phyloP scores from a whole-genome alignment of 1,140 invertebrate species.

The Bombus haemorrhoidalis region DNA sequence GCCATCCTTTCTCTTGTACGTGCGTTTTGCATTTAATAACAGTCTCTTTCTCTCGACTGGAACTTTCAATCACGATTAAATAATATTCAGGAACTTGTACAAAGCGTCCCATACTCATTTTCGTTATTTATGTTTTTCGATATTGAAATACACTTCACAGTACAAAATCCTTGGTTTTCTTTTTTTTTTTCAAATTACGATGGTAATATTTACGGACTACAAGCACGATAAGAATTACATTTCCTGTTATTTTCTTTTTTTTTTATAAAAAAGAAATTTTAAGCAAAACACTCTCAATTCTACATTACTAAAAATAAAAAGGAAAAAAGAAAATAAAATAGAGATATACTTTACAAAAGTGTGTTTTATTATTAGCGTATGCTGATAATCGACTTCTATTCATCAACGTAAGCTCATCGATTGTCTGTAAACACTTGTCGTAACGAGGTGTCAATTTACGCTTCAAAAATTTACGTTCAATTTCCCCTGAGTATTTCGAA shows the following conservation, averaged over 20 bases:
- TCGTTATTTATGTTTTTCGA: not conserved
- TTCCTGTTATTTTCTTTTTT: too few species aligned
- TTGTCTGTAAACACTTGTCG: not conserved
- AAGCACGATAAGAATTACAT: too few species aligned
- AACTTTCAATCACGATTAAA: not conserved
- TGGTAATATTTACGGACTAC: not conserved
- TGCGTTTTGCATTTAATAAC: conserved; percentile 4
- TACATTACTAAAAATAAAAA: not conserved
- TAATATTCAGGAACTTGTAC: not conserved
- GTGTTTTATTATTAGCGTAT: not conserved
- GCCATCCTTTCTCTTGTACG: not conserved
- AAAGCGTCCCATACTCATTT: not conserved
- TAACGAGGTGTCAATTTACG: not conserved
- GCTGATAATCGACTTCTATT: not conserved
- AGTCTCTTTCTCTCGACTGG: not conserved
- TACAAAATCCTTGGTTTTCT: too few species aligned
- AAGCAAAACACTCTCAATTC: too few species aligned
- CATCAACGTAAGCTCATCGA: not conserved
- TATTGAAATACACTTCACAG: too few species aligned
- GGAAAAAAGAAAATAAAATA: not conserved
- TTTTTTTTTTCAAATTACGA: not conserved
- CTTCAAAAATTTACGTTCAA: not conserved
- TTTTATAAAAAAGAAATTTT: too few species aligned
- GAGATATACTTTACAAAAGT: not conserved
- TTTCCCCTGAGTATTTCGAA: not conserved